Evolutionary conservation across 2,888 invertebrate genomes (phyloP), one percentile per base, ranked within the genome.

Genomic region (Cephus runcator): DNA sequence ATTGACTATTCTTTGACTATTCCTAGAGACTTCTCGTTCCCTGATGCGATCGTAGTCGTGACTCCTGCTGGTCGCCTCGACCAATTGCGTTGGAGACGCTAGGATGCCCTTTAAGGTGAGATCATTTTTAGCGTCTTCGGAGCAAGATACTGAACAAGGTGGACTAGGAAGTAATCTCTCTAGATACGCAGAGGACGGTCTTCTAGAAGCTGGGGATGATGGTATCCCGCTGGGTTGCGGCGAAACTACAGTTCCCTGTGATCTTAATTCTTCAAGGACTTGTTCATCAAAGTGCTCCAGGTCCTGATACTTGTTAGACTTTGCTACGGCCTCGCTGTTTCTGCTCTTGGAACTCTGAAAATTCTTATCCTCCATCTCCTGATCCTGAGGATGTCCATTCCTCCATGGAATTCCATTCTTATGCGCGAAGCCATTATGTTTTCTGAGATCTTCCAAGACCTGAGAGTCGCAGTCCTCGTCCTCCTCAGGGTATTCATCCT

Each of bases 151-250:
- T 0, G 95, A 89, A 79, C 90, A 90, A 0, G 91, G 95, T 0
- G 95, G 95, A 90, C 95, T 95, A 0, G 95, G 94, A 31, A 95
- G 91, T 11, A 95, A 90, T 15, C 94, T 93, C 88, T 95, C 95
- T 79, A 95, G 90, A 89, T 94, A 87, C 4, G 86, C 86, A 0
- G 89, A 85, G 1, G 87, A 87, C 1, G 88, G 83, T 35, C 87
- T 84, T 75, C 86, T 88, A 23, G 85, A 83, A 11, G 86, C 82
- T 1, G 88, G 78, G 0, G 86, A 86, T 73, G 83, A 88, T 3
- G 95, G 95, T 78, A 95, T 94, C 33, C 95, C 95, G 84, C 95
- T 95, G 4, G 95, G 95, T 85, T 95, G 95, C 4, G 96, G 95
- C 11, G 96, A 95, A 91, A 92, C 83, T 88, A 84, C 86, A 90